phyloP scores from a whole-genome alignment of 92 coral and sea anemone genomes.

The Isaurus tuberculatus region DNA sequence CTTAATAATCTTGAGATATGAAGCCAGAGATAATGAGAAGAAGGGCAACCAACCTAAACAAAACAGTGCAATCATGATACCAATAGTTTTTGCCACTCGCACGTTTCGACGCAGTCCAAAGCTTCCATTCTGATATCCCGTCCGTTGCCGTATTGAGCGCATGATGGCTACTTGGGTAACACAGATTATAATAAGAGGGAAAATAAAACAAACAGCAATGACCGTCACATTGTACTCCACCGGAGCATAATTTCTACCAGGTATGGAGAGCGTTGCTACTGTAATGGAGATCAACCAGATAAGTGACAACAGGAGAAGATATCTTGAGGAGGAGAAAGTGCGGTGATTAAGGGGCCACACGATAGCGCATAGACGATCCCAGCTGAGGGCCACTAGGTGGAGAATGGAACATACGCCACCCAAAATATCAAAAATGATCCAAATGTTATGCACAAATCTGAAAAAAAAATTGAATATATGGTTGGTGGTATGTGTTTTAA shows the following conservation, averaged over 20 bases:
- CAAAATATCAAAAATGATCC: conserved; percentile 74
- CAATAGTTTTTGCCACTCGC: conserved; percentile 73
- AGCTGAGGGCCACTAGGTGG: conserved; percentile 75
- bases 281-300: conserved; percentile 59
- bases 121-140: conserved; percentile 20
- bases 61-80: conserved; percentile 67
- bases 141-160: conserved; percentile 50
- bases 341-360: conserved; percentile 80
- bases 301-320: conserved; percentile 46
- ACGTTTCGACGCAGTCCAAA: conserved; percentile 60
- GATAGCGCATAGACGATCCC: conserved; percentile 84
- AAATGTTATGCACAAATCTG: conserved; percentile 61
- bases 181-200: conserved; percentile 63
- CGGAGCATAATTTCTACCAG: conserved; percentile 53
- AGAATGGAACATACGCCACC: conserved; percentile 81
- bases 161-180: conserved; percentile 64
- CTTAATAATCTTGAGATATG: conserved; percentile 9
- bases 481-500: too few relatives aligned
- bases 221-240: conserved; percentile 71
- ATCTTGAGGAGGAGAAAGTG: conserved; percentile 55
- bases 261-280: conserved; percentile 62
- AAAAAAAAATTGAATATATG: too few relatives aligned
- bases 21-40: conserved; percentile 60
- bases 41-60: conserved; percentile 78
- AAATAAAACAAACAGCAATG: conserved; percentile 60